Evolutionary conservation across 2,888 invertebrate species (phyloP).

Genomic region (Diadegma fenestrale): DNA sequence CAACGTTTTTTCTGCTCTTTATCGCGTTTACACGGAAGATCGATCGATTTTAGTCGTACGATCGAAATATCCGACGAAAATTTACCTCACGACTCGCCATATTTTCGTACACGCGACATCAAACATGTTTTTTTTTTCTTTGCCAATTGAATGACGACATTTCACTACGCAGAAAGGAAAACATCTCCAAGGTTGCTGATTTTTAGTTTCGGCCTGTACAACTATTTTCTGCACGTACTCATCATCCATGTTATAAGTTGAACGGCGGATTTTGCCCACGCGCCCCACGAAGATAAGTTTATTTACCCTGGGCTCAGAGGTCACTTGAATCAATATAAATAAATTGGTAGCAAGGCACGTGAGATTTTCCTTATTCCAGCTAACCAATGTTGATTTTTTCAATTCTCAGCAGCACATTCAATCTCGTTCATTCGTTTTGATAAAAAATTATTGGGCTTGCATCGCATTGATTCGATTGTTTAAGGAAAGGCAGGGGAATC

Average conservation of each 20-base stretch:
- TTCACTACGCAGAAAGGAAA: conserved; percentile 10
- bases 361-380: neutral
- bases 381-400: neutral
- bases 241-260: neutral
- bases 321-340: conserved; percentile 7
- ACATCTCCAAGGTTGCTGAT: conserved; percentile 6
- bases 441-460: neutral
- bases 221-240: conserved; percentile 32
- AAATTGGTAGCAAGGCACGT: neutral
- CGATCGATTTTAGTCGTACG: neutral
- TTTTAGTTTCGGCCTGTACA: neutral
- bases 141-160: neutral
- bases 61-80: conserved; percentile 3
- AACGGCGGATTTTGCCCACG: conserved; percentile 21
- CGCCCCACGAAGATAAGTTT: conserved; percentile 4
- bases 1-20: neutral
- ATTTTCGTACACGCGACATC: neutral
- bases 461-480: neutral
- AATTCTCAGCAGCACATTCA: neutral
- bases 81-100: neutral
- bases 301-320: neutral
- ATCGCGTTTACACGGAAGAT: neutral
- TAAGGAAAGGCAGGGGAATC: no score
- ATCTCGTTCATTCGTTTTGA: neutral
- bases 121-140: neutral